Evolutionary conservation across 2,888 invertebrate genomes (phyloP).

Genomic region (Pollenia labialis): DNA sequence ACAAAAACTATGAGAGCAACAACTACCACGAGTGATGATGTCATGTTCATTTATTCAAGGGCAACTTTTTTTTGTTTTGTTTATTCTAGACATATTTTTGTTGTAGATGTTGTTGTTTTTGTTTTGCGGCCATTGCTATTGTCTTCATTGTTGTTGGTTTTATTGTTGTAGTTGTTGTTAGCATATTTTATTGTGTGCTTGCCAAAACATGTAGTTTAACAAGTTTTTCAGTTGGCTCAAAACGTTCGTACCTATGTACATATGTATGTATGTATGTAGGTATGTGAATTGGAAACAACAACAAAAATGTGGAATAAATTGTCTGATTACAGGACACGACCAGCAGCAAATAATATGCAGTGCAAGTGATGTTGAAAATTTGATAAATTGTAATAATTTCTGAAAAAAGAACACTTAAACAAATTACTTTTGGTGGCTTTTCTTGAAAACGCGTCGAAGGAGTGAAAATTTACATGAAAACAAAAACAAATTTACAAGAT

Average conservation of each 20-base stretch:
- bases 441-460: neutral
- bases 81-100: conserved; percentile 61
- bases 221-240: conserved; percentile 53
- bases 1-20: conserved; percentile 1
- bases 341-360: conserved; percentile 11
- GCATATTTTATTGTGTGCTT: conserved; percentile 46
- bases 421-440: neutral
- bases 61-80: conserved; percentile 62
- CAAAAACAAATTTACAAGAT: no score
- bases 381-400: conserved; percentile 31
- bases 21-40: conserved; percentile 64
- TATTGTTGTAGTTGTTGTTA: conserved; percentile 2
- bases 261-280: conserved; percentile 21
- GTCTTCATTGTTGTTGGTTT: neutral
- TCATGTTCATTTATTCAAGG: conserved; percentile 73
- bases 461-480: no score
- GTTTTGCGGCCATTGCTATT: conserved; percentile 19
- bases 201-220: conserved; percentile 62
- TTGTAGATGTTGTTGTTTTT: conserved; percentile 20
- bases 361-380: conserved; percentile 38
- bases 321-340: conserved; percentile 24
- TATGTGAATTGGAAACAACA: neutral
- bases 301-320: conserved; percentile 38
- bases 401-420: conserved; percentile 7
- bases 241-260: no score